Evolutionary conservation across 2,888 invertebrate species (phyloP), one percentile per base, ranked within the genome.

Genomic region (Malacosoma neustria): DNA sequence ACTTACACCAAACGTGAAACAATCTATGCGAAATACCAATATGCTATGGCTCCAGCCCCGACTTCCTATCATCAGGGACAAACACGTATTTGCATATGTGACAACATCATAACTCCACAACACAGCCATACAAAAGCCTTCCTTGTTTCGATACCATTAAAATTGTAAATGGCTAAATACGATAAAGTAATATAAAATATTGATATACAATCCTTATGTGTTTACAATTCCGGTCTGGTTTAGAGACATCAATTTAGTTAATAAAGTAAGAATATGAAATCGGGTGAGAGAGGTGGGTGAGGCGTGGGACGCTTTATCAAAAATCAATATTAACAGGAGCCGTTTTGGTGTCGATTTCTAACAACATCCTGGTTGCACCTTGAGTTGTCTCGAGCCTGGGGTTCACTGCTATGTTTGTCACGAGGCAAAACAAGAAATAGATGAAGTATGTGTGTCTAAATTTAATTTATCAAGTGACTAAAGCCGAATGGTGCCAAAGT

Each of bases 1-100:
- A 1, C 42, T 36, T 36, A 34, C 13, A 51, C 63, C 59, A 40
- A 41, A 22, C 33, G 37, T 36, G 49, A 50, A 52, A 61, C 62
- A 68, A 68, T 71, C 58, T 62, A 66, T 56, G 49, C 52, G 61
- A 64, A 61, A 71, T 58, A 57, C 64, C 72, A 72, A 76, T 72
- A 73, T 68, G 69, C 65, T 62, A 60, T 51, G 62, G 64, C 65
- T 67, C 64, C 58, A 51, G 63, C 58, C 52, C 51, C 51, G 45
- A 54, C 55, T 60, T 57, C 60, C 63, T 60, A 59, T 57, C 61
- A 61, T 61, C 60, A 62, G 50, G 52, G 44, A 39, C 15, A 34
- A 38, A 36, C 30, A 36, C 40, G 33, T 22, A 14, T 30, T 14
- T 32, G 38, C 13, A 29, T n/a, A 14, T 13, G 35, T 29, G 29